Evolutionary conservation across 2,797 vertebrate species (phyloP), one percentile per base, ranked within the genome.

Genomic region (Oceanodroma leucorhoa): DNA sequence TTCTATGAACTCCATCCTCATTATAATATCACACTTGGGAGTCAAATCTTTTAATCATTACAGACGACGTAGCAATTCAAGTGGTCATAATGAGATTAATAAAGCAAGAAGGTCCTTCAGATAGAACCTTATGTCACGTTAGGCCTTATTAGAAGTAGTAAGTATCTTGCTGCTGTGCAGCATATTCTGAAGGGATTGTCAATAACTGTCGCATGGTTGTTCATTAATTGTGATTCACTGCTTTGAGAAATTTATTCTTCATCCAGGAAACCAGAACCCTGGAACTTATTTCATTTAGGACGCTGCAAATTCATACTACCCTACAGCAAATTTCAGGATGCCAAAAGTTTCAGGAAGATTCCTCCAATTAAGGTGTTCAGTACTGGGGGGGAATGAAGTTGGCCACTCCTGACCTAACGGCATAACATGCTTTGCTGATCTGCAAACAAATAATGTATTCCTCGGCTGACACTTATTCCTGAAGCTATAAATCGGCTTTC

Each of bases 61-160:
- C 61, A 45, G 61, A 87, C 82, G 83, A 95, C 90, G 81, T 87
- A 90, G 89, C 82, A 87, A 94, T 93, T 94, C 90, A 93, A 81
- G 77, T 95, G 90, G 92, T 92, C 92, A 78, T 96, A 95, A 95
- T 94, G 88, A 96, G 86, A 94, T 95, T 97, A 96, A 96, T 93
- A 97, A 93, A 96, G 82, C 92, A 94, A 92, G 71, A 82, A 96
- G 82, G 76, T 93, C 88, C 91, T 95, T 83, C 88, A 84, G 86
- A 83, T 57, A 95, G 77, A 94, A 61, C 64, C 70, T 80, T 64
- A 79, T 92, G 87, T 92, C 89, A 90, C 1, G 21, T 72, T 95
- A 84, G 64, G 75, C 67, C 80, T 94, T 96, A 94, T 96, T 96
- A 96, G 82, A 84, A 87, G 83, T 83, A 83, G 50, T 72, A 91